Conservation (phyloP, 2,113 vertebrate genomes). For the Leiothrix lutea region DNA sequence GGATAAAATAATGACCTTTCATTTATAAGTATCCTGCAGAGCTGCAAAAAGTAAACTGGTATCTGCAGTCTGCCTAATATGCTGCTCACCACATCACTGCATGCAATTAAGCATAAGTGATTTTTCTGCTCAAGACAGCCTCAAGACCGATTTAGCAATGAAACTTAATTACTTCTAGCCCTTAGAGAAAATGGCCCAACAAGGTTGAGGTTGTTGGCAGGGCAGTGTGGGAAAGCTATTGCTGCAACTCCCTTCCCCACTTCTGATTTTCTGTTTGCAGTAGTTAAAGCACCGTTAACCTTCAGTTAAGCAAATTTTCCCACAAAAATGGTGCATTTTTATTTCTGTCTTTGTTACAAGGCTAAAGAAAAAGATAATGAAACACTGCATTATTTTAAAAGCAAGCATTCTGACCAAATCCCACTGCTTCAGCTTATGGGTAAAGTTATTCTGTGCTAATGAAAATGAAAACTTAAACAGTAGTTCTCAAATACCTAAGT, state of each 20-base stretch:
- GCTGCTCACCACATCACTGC: background rate
- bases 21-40: constrained; percentile 24
- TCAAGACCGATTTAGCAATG: constrained; percentile 60
- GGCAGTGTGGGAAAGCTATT: constrained; percentile 21
- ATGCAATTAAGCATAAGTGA: constrained; percentile 45
- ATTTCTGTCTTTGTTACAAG: background rate
- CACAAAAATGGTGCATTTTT: background rate
- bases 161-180: constrained; percentile 59
- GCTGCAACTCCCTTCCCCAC: background rate
- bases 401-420: background rate
- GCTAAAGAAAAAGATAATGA: background rate
- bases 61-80: constrained; percentile 14
- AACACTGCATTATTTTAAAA: background rate
- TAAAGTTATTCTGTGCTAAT: background rate
- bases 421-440: background rate
- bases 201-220: constrained; percentile 31
- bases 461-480: background rate
- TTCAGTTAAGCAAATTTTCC: background rate
- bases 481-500: background rate
- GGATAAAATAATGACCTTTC: constrained; percentile 39
- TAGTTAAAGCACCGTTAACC: background rate
- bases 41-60: constrained; percentile 1
- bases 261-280: background rate
- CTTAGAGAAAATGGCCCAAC: constrained; percentile 28
- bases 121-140: constrained; percentile 62